phyloP scores from a whole-genome alignment of 53 echinoderm and acorn worm genomes.

The Pentamera pediparva region DNA sequence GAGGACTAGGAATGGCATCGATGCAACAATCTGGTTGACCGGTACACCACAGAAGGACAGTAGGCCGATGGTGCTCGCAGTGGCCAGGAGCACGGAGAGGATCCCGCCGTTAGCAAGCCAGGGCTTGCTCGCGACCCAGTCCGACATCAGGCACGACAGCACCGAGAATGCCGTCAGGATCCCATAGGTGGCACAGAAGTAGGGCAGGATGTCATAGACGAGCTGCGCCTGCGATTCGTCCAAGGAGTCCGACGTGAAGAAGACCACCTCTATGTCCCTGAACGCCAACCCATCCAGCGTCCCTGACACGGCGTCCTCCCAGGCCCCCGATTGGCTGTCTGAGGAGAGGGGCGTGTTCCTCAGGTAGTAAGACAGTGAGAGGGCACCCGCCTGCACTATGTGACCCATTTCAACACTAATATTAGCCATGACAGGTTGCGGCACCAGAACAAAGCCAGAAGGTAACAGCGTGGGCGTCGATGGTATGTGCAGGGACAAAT shows the following conservation, averaged over 20 bases:
- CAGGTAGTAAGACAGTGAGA: slow-evolving; percentile 31
- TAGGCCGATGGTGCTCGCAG: slow-evolving; percentile 63
- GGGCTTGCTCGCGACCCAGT: slow-evolving; percentile 92
- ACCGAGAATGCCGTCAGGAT: slow-evolving; percentile 65
- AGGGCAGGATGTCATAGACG: slow-evolving; percentile 63
- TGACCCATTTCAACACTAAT: slow-evolving; percentile 18
- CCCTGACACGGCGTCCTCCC: slow-evolving; percentile 44
- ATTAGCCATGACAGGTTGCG: slow-evolving; percentile 53
- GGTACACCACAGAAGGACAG: slow-evolving; percentile 61
- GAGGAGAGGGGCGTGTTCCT: slow-evolving; percentile 8
- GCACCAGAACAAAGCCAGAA: slow-evolving; percentile 27
- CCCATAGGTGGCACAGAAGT: slow-evolving; percentile 53
- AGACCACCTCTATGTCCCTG: not conserved
- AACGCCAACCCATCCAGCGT: slow-evolving; percentile 21
- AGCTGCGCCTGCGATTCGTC: slow-evolving; percentile 58
- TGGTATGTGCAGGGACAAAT: not conserved
- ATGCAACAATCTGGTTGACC: slow-evolving; percentile 80
- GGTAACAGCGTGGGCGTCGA: not conserved
- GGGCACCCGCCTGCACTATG: slow-evolving; percentile 32
- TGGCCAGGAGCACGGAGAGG: slow-evolving; percentile 67
- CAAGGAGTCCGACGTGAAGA: slow-evolving; percentile 66
- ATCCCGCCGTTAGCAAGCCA: slow-evolving; percentile 60
- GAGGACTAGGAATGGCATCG: slow-evolving; percentile 86
- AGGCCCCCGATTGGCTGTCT: slow-evolving; percentile 37
- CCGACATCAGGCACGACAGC: slow-evolving; percentile 68